Conservation (phyloP, 64 coral and sea anemone genomes). For the Montipora efflorescens region DNA sequence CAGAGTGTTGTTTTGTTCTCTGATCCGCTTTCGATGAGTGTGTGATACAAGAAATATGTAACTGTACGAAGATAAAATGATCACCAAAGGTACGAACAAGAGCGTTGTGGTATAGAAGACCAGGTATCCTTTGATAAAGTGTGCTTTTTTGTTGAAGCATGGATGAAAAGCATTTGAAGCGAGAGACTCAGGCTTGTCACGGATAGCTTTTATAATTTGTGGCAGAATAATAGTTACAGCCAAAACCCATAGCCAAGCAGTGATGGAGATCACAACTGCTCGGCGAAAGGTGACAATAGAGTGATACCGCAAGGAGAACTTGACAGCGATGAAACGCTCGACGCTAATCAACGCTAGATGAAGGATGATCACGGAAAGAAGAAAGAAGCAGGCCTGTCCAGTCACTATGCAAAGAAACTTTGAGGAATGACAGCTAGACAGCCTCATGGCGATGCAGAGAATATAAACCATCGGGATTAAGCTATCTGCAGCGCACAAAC, state of each 20-base stretch:
- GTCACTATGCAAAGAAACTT: background rate
- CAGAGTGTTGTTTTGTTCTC: background rate
- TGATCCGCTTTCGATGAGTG: background rate
- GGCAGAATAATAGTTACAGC: background rate
- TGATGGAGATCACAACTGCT: background rate
- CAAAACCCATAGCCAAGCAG: background rate
- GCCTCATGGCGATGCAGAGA: background rate
- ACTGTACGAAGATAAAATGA: background rate
- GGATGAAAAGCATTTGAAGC: background rate
- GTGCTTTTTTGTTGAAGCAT: background rate
- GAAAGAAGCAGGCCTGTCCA: background rate
- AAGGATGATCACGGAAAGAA: background rate
- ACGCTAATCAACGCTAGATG: background rate
- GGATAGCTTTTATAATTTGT: background rate
- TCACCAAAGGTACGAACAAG: background rate
- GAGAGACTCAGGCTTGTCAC: too few species aligned
- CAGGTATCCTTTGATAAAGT: background rate
- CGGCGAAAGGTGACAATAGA: background rate
- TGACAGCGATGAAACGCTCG: slow-evolving; percentile 4
- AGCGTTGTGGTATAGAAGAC: background rate
- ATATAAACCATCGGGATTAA: background rate
- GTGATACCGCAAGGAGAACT: background rate
- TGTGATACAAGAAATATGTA: background rate
- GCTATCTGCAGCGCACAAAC: slow-evolving; percentile 15
- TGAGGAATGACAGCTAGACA: background rate